Conservation (phyloP, 1,140 invertebrate genomes). For the Pissodes strobi region DNA sequence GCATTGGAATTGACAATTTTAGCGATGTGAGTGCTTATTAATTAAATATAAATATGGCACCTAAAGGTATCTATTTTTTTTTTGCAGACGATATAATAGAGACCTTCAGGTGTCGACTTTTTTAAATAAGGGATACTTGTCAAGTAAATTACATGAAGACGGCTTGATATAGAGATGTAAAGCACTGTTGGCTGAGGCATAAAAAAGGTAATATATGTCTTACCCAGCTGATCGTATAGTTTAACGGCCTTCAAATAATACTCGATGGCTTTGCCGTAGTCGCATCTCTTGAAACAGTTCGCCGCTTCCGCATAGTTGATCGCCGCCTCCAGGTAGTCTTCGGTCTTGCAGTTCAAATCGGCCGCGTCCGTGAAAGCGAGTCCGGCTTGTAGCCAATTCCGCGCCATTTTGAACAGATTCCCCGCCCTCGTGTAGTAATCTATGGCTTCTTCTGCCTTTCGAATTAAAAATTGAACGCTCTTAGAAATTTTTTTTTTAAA, state of each 20-base stretch:
- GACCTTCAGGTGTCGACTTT: too few relatives aligned
- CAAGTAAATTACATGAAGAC: too few relatives aligned
- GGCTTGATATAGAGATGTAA: too few relatives aligned
- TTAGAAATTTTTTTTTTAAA: too few relatives aligned
- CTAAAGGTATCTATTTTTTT: too few relatives aligned
- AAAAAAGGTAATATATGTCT: not conserved
- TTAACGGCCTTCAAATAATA: constrained; percentile 93
- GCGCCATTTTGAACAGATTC: constrained; percentile 98
- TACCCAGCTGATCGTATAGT: constrained; percentile 97
- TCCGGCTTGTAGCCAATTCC: constrained; percentile 94
- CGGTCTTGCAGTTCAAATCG: constrained; percentile 78
- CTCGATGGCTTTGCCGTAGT: constrained; percentile 85
- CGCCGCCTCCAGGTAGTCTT: constrained; percentile 90
- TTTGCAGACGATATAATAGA: too few relatives aligned
- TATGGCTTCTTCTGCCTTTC: constrained; percentile 91
- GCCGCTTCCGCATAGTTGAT: constrained; percentile 93
- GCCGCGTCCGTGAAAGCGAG: constrained; percentile 94
- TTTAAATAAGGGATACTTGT: too few relatives aligned
- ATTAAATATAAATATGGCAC: too few relatives aligned
- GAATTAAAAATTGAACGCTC: not conserved
- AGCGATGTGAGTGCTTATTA: too few relatives aligned
- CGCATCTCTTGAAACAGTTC: constrained; percentile 95
- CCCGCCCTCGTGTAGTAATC: constrained; percentile 94
- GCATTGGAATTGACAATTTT: too few relatives aligned
- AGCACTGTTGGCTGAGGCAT: too few relatives aligned